Evolutionary conservation across 2,797 vertebrate genomes (phyloP).

Genomic region (Remorina albescens): DNA sequence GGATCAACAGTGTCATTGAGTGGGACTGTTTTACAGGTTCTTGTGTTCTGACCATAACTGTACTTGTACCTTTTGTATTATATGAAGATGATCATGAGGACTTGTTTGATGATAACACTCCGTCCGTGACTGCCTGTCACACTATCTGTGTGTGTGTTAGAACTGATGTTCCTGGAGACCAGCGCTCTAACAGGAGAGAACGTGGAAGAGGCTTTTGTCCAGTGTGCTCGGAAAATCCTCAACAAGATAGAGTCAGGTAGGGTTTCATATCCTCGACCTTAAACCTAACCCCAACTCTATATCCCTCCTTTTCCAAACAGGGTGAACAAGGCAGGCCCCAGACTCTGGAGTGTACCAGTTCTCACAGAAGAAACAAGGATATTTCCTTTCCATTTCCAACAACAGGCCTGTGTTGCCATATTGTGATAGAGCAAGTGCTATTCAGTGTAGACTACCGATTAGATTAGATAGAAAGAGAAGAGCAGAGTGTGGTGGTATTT

Average conservation of each 20-base stretch:
- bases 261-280: slow-evolving; percentile 1
- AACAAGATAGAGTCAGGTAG: slow-evolving; percentile 96
- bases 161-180: slow-evolving; percentile 96
- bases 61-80: not conserved
- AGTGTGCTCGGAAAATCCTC: slow-evolving; percentile 94
- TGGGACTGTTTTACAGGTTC: not conserved
- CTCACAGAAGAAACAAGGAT: not conserved
- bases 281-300: not conserved
- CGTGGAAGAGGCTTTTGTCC: slow-evolving; percentile 94
- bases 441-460: no score
- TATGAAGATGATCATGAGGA: not conserved
- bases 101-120: not conserved
- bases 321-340: slow-evolving; percentile 10
- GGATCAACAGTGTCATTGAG: not conserved
- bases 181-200: slow-evolving; percentile 95
- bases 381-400: not conserved
- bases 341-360: not conserved
- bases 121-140: no score
- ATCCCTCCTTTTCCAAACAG: slow-evolving; percentile 25
- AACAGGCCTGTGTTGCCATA: no score
- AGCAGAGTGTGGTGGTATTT: not conserved
- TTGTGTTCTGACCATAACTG: no score
- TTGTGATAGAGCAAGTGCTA: no score
- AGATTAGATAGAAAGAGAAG: not conserved
- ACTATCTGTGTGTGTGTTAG: slow-evolving; percentile 78